Base-by-base conservation (phyloP, 2,888 invertebrate species). In the Perizoma flavofasciatum region DNA sequence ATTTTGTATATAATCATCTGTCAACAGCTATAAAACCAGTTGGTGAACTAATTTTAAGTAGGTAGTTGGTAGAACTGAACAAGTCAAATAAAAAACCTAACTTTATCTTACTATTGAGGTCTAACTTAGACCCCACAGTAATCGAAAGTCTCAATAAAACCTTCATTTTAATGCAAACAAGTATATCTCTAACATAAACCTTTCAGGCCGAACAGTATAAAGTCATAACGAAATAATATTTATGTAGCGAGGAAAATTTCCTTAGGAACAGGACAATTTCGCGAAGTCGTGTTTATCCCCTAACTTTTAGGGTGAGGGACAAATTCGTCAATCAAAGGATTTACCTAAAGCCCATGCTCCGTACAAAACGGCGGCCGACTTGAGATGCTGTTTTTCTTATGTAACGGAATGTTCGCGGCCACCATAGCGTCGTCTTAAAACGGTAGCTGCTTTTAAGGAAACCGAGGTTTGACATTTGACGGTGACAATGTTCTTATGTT, bases 301-400 rank as follows among this genome's bases (percentile, higher is more conserved):
- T 82, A 76, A 77, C 70, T 73, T 73, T 66, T 75, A 78, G 48
- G 71, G 69, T 65, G 63, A 70, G 75, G 76, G 77, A 77, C 81
- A 80, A 78, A 85, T 88, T 87, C 82, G 88, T 87, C 89, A 89
- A 89, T 89, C 87, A 86, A 81, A 78, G 86, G 89, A 87, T 87
- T 89, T 88, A 82, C 83, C 81, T 85, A 40, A 53, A 43, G 37
- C 37, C 37, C 37, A 37, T 37, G 5, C 7, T 37, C 5, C 37
- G 5, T 5, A 37, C 5, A 37, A 52, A 34, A 44, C 51, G 44
- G 34, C 9, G 44, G 50, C 50, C 50, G 37, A 0, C 7, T 37
- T 37, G 37, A 37, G 37, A 5, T 37, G 6, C 6, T 6, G 1
- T 37, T 37, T 37, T 37, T 37, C 1, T 37, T 37, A 2, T 22